A percentile compares a stretch with the other conserved stretches of the same genome.
phyloP scores from a whole-genome alignment of 1,140 invertebrate genomes.

The Polyergus mexicanus region DNA sequence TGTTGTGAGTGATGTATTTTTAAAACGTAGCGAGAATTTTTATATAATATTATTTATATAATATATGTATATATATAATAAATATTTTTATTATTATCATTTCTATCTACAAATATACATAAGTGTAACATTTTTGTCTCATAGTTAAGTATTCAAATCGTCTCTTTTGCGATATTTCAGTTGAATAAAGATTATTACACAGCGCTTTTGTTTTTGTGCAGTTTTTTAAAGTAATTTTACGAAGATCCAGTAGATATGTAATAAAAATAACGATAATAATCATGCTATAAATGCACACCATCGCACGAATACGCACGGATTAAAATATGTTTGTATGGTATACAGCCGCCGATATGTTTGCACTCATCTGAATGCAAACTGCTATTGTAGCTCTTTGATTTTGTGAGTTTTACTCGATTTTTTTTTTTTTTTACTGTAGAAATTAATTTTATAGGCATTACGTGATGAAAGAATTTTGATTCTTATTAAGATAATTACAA shows the following conservation, averaged over 20 bases:
- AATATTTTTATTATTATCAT: constrained; percentile 4
- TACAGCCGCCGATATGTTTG: constrained; percentile 4
- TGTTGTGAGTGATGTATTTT: no score
- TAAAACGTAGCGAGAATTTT: no score
- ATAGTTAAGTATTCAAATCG: constrained; percentile 5
- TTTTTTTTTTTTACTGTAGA: not conserved
- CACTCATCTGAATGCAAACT: not conserved
- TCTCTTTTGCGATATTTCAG: not conserved
- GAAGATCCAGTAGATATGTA: constrained; percentile 8
- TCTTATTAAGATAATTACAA: not conserved
- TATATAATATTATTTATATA: no score
- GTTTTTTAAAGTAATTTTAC: constrained; percentile 30
- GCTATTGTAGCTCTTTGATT: not conserved
- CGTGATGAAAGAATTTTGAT: not conserved
- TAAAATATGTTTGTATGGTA: constrained; percentile 33
- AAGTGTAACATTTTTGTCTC: not conserved
- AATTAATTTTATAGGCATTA: constrained; percentile 17
- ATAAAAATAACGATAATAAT: constrained; percentile 33
- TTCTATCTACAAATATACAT: not conserved
- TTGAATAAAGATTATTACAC: constrained; percentile 32
- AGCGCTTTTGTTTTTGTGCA: constrained; percentile 9
- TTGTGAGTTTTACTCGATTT: not conserved
- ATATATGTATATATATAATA: not conserved
- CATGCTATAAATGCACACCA: not conserved
- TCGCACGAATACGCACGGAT: constrained; percentile 3